Conservation (phyloP, 2,113 vertebrate genomes). For the Charadrius vociferus region DNA sequence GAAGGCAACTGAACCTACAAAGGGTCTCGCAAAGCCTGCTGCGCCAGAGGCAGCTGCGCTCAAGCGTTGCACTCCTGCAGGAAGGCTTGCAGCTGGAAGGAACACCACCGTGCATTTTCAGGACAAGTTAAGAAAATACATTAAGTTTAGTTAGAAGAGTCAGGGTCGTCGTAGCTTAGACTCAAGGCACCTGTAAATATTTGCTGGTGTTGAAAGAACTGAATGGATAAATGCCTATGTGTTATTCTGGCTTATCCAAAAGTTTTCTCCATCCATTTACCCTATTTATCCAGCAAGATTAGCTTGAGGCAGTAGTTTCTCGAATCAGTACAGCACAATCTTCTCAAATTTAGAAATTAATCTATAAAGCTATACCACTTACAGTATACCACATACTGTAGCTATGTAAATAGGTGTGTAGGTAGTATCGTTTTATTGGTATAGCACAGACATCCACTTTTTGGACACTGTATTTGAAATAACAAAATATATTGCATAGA, state of each 20-base stretch:
- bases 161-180: background rate
- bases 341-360: background rate
- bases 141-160: background rate
- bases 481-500: conserved; percentile 32
- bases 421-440: background rate
- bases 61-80: background rate
- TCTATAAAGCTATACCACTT: background rate
- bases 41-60: background rate
- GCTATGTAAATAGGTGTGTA: background rate
- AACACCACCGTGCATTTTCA: background rate
- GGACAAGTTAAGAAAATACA: background rate
- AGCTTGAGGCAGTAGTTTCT: background rate
- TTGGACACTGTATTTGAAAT: background rate
- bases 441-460: background rate
- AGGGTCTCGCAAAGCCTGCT: background rate
- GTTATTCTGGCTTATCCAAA: background rate
- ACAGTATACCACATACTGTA: background rate
- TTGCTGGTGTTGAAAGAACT: conserved; percentile 76
- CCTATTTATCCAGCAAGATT: background rate
- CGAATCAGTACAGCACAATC: background rate
- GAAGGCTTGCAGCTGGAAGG: background rate
- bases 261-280: background rate
- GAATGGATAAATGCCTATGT: background rate
- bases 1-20: background rate
- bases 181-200: conserved; percentile 77